These are phyloP conservation scores for Lethrus apterus DNA, from an alignment of 1,140 invertebrate species.

Conservation along the genomic window DNA sequence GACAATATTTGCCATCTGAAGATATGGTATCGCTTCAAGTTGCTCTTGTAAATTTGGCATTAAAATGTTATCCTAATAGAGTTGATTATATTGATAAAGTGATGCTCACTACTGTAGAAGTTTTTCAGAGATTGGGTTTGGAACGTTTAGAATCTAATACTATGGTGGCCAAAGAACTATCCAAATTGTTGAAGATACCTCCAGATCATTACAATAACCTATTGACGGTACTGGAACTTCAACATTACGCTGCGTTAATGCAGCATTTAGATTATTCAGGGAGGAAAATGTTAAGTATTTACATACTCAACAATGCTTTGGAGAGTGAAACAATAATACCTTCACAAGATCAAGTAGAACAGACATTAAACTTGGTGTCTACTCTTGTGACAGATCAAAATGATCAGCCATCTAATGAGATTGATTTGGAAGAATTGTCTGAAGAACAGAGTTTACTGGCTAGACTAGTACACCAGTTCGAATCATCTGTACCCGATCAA, in stretches of 20 bases:
- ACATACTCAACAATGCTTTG: constrained; percentile 80
- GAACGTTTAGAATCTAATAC: constrained; percentile 67
- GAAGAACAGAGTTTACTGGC: constrained; percentile 93
- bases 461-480: constrained; percentile 83
- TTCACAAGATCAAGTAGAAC: constrained; percentile 67
- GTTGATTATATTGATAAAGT: constrained; percentile 96
- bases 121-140: constrained; percentile 38
- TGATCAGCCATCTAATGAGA: constrained; percentile 59
- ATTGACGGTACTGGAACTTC: constrained; percentile 72
- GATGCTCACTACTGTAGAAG: constrained; percentile 76
- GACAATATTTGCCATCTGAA: constrained; percentile 90
- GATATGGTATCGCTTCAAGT: constrained; percentile 95
- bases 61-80: constrained; percentile 92
- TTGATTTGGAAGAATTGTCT: constrained; percentile 90
- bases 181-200: constrained; percentile 88
- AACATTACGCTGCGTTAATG: constrained; percentile 79
- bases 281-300: constrained; percentile 77
- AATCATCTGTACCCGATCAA: constrained; percentile 78
- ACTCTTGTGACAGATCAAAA: constrained; percentile 82
- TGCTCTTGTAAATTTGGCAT: constrained; percentile 87
- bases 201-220: constrained; percentile 93
- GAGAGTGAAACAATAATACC: constrained; percentile 83
- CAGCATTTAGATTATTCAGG: constrained; percentile 87
- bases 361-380: constrained; percentile 55
- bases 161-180: constrained; percentile 83